Base-by-base conservation (phyloP, 2,113 vertebrate species). In the Perca schrenkii region DNA sequence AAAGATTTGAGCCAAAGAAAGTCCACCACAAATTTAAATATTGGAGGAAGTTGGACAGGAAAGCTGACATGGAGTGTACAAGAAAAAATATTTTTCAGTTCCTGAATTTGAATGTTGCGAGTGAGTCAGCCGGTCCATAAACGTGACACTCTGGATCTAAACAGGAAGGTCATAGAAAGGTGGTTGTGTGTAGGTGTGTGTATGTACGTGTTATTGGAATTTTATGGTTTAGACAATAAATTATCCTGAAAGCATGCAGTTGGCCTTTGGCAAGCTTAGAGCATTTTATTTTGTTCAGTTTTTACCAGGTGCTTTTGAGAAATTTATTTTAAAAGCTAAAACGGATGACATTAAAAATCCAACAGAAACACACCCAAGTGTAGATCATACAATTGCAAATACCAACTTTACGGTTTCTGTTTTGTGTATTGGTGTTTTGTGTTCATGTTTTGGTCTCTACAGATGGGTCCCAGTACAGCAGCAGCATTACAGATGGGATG, bases 401-500 rank as follows among this genome's bases (percentile, higher is more conserved):
- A 43, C 11, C 7, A 4, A 22, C 4, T 40, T 7, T 5, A 19
- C 10, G 54, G 40, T 67, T 68, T 64, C 2, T 47, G 17, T 58
- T 22, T 74, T 67, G 31, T 63, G 8, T 58, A 2, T 57, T 70
- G 13, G 6, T 66, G 4, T 71, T 68, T 6, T 21, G 46, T 79
- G 1, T 82, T 2, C 52, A 11, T 80, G 17, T 85, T 77, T 49
- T 56, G 19, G n/a, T 63, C 67, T 53, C 21, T 79, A 87, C 91
- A 99, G 98, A 97, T 70, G 90, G 95, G n/a, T 88, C 93, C 31
- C 97, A 95, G 86, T 90, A 94, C 91, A 92, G 93, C 70, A 93
- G 90, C 50, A 93, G 90, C 49, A 91, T 95, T 0, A 92, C 96
- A 8, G 98, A 99, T 87, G 96, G 97, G 36, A 96, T 99, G 96